Evolutionary conservation across 2,113 vertebrate genomes (phyloP).

Genomic region (Osmerus mordax): DNA sequence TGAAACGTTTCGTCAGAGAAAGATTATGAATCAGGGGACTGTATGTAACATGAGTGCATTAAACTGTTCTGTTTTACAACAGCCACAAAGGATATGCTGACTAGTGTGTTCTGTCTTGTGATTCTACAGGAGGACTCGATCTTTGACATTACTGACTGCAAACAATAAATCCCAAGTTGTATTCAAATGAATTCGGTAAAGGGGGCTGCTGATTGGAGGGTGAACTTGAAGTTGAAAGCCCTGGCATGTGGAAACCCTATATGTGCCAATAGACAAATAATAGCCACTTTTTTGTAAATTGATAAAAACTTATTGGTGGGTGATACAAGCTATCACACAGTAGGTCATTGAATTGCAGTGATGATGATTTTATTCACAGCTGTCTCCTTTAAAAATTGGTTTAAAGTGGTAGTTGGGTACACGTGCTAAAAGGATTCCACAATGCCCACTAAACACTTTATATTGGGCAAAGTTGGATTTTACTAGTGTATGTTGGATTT

Average conservation of each 20-base stretch:
- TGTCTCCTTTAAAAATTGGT: too few relatives aligned
- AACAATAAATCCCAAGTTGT: background rate
- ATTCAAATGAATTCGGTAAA: background rate
- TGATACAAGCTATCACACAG: too few relatives aligned
- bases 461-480: background rate
- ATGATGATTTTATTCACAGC: too few relatives aligned
- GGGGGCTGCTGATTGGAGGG: background rate
- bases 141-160: background rate
- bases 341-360: too few relatives aligned
- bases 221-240: background rate
- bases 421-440: too few relatives aligned
- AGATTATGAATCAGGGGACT: too few relatives aligned
- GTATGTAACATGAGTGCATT: background rate
- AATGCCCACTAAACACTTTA: too few relatives aligned
- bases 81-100: background rate
- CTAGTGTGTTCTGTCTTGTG: background rate
- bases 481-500: background rate
- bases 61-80: background rate
- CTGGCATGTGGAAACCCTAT: background rate
- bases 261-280: background rate
- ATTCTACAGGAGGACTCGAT: constrained; percentile 1
- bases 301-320: too few relatives aligned
- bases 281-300: background rate
- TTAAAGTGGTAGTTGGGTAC: too few relatives aligned
- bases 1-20: too few relatives aligned